These are phyloP conservation scores for Heterohyrax brucei DNA, from an alignment of 2,797 vertebrate genomes.

Conservation along the genomic window DNA sequence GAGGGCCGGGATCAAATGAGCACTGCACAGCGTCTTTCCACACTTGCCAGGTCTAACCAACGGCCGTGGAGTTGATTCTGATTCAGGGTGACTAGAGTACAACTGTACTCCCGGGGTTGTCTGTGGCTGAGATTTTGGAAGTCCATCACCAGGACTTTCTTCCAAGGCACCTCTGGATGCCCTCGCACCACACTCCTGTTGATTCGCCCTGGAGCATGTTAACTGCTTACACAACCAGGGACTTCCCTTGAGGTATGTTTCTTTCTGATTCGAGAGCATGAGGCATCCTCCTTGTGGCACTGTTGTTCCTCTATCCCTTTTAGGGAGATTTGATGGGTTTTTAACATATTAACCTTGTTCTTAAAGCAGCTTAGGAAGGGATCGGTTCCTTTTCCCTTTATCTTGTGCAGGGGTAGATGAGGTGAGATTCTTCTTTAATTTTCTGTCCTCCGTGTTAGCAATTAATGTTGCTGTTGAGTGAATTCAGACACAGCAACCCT, in stretches of 20 bases:
- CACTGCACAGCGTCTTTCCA: background rate
- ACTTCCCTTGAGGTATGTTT: background rate
- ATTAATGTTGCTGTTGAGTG: no score
- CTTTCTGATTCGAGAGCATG: background rate
- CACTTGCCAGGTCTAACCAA: background rate
- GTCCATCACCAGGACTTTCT: background rate
- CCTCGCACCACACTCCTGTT: background rate
- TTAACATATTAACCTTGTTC: background rate
- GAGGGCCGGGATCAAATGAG: background rate
- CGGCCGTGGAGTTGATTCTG: background rate
- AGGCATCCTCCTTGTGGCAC: background rate
- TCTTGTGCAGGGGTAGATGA: background rate
- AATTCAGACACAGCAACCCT: no score
- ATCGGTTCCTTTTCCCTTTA: background rate
- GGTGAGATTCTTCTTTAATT: background rate
- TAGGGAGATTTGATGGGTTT: background rate
- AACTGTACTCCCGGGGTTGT: background rate
- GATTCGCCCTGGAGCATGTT: background rate
- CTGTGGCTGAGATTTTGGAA: background rate
- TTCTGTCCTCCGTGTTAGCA: background rate
- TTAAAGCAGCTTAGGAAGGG: background rate
- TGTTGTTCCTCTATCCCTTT: background rate
- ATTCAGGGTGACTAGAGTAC: background rate
- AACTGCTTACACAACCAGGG: background rate
- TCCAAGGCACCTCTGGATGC: background rate